These are phyloP conservation scores for Hypanus sabinus DNA, from an alignment of 2,113 vertebrate genomes.

Conservation along the genomic window DNA sequence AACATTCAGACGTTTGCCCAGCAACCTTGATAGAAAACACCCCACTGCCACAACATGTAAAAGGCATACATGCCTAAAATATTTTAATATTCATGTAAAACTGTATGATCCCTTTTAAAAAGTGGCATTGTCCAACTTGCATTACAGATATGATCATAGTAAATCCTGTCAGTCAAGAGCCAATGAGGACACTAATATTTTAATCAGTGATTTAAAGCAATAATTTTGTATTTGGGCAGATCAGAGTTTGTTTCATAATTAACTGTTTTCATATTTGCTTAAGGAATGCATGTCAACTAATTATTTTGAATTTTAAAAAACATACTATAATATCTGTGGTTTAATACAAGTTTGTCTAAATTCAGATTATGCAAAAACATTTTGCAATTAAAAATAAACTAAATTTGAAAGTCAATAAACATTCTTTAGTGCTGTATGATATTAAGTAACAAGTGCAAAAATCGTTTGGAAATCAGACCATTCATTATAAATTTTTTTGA, in stretches of 20 bases:
- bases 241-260: neutral
- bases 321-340: too few species aligned
- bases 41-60: neutral
- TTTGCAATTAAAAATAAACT: neutral
- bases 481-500: neutral
- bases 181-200: neutral
- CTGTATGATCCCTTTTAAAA: neutral
- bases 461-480: neutral
- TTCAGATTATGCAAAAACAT: neutral
- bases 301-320: neutral
- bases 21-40: neutral
- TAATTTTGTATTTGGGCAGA: neutral
- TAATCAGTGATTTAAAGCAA: neutral
- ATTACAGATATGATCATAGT: neutral
- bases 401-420: neutral
- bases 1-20: neutral
- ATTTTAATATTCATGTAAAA: neutral
- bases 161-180: neutral
- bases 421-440: neutral
- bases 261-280: neutral
- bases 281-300: neutral
- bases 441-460: neutral
- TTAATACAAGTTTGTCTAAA: neutral
- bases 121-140: neutral
- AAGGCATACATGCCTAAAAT: too few species aligned